Evolutionary conservation across 2,888 invertebrate genomes (phyloP), one percentile per base, ranked within the genome.

Genomic region (Patella depressa): DNA sequence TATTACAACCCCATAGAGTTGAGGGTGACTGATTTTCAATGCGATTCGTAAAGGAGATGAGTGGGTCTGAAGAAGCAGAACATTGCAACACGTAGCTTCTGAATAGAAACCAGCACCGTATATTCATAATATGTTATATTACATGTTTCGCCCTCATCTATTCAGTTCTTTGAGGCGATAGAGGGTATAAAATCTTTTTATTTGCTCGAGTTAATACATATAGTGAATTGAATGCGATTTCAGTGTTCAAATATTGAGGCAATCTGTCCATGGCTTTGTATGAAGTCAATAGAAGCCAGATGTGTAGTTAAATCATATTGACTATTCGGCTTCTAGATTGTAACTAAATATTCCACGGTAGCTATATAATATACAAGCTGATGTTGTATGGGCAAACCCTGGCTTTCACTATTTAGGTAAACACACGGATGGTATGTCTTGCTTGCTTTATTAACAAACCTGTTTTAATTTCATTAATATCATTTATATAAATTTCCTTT

Each of bases 271-370:
- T 24, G 19, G 65, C 19, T 65, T 65, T 65, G 24, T 65, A 65
- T 65, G 19, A 14, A 65, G 65, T 65, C 65, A 65, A 65, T 24
- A 24, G 19, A 65, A 65, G 65, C 19, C 65, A 65, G 65, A 65
- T 65, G 65, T 65, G 65, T 65, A 65, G 65, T 65, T 24, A 65
- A 65, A 24, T 65, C 65, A 65, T 65, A 65, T 65, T 65, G 65
- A 65, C 65, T 65, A 65, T 65, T 65, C 65, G 65, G 19, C 65
- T 65, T 65, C 65, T 65, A 65, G 24, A 65, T 65, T 65, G 19
- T 65, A 65, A 65, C 65, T 24, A 65, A 65, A 65, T 65, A 65
- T 65, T 65, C 24, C 65, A 65, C 24, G 19, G 65, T 65, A 24
- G 19, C 65, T 65, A 19, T n/a, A 65, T 65, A 65, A 65, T 65